phyloP scores from a whole-genome alignment of 1,140 invertebrate species.

The Drepana arcuata region DNA sequence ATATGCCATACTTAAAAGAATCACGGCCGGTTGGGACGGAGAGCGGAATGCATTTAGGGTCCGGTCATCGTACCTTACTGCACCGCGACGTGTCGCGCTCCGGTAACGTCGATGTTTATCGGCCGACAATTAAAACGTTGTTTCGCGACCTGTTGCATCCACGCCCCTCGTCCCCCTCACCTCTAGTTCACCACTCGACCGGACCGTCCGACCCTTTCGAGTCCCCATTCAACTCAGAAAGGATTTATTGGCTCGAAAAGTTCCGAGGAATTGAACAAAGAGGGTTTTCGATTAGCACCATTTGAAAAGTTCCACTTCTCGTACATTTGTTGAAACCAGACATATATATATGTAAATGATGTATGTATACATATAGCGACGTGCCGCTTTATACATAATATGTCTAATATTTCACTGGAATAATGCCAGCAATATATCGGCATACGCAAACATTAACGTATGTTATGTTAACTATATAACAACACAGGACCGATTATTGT shows the following conservation, averaged over 20 bases:
- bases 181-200: constrained; percentile 15
- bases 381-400: no score
- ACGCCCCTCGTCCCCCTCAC: constrained; percentile 18
- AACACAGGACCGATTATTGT: constrained; percentile 26
- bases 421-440: no score
- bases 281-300: no score
- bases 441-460: no score
- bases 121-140: constrained; percentile 61
- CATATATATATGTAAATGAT: no score
- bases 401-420: no score
- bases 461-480: not conserved
- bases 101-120: constrained; percentile 62
- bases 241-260: no score
- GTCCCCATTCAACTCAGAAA: no score
- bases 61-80: constrained; percentile 51
- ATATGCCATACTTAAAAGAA: constrained; percentile 12
- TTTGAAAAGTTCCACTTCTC: no score
- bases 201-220: constrained; percentile 29
- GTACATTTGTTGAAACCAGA: no score
- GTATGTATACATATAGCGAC: no score
- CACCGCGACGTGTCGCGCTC: constrained; percentile 36
- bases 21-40: constrained; percentile 15
- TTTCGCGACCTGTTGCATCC: constrained; percentile 66
- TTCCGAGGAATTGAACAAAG: no score
- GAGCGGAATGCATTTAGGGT: constrained; percentile 45